phyloP scores from a whole-genome alignment of 2,113 vertebrate genomes.

The Melanotaenia duboulayi region DNA sequence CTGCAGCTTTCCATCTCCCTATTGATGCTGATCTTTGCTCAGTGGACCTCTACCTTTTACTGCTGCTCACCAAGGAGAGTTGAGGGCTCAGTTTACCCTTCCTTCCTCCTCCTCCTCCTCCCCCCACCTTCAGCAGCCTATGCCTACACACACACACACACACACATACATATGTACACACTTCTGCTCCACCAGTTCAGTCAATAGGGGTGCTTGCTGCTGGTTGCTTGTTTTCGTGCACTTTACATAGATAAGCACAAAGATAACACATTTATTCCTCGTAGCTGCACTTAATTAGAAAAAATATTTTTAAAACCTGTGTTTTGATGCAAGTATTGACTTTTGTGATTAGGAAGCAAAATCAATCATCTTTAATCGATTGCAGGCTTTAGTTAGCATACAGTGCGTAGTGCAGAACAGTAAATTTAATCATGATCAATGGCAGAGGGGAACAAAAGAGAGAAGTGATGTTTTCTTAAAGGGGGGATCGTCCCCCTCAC shows the following conservation, averaged over 20 bases:
- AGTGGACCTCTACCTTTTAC: constrained; percentile 14
- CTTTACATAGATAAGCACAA: constrained; percentile 8
- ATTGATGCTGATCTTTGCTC: constrained; percentile 39
- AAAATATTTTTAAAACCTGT: constrained; percentile 8
- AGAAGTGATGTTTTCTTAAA: constrained; percentile 70
- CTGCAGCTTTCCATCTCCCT: constrained; percentile 45
- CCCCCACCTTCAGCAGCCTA: too few species aligned
- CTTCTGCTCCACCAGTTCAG: background rate
- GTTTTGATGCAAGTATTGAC: constrained; percentile 27
- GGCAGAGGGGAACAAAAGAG: constrained; percentile 70
- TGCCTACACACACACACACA: too few species aligned
- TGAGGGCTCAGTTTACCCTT: constrained; percentile 25
- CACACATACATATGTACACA: too few species aligned
- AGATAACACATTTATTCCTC: background rate
- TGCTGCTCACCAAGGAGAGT: constrained; percentile 18
- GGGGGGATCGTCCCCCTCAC: constrained; percentile 47
- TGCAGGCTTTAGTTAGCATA: constrained; percentile 13
- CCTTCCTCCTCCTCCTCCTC: too few species aligned
- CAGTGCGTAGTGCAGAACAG: constrained; percentile 2
- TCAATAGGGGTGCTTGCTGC: constrained; percentile 26
- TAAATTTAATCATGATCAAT: constrained; percentile 61
- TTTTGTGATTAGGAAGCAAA: background rate
- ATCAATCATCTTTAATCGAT: constrained; percentile 9
- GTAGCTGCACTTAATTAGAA: background rate
- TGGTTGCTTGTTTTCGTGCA: constrained; percentile 36